Percentiles rank a stretch among this genome's conserved stretches.
phyloP scores from a whole-genome alignment of 2,113 vertebrate genomes.

The Anser brachyrhynchus region DNA sequence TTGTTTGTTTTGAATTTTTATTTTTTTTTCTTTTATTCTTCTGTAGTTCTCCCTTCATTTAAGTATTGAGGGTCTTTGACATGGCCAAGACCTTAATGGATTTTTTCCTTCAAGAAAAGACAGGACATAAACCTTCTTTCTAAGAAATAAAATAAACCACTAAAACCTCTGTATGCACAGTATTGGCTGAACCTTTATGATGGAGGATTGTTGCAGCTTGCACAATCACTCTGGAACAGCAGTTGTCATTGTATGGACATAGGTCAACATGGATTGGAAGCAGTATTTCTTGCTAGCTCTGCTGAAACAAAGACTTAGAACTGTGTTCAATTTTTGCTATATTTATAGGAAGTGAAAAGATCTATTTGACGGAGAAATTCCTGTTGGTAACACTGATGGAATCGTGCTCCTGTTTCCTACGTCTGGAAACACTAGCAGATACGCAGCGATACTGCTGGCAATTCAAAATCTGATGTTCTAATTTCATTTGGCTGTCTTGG shows the following conservation, averaged over 20 bases:
- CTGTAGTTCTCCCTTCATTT: neutral
- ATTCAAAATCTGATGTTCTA: neutral
- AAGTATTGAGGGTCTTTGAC: neutral
- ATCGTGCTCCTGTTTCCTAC: neutral
- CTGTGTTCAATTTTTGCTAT: neutral
- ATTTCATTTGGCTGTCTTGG: neutral
- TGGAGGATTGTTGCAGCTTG: neutral
- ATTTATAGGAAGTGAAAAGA: neutral
- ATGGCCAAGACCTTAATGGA: neutral
- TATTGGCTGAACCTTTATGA: neutral
- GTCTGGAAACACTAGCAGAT: neutral
- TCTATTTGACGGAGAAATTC: neutral
- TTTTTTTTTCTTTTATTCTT: neutral
- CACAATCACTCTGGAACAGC: neutral
- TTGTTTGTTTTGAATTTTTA: no score
- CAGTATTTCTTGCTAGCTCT: neutral
- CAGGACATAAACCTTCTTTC: neutral
- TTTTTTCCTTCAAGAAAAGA: neutral
- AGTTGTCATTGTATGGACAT: neutral
- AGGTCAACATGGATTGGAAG: neutral
- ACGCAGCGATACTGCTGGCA: neutral
- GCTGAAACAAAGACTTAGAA: neutral
- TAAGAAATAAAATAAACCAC: neutral
- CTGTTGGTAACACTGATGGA: neutral
- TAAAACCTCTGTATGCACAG: neutral